phyloP scores from a whole-genome alignment of 2,113 vertebrate species.

The Strix aluco region DNA sequence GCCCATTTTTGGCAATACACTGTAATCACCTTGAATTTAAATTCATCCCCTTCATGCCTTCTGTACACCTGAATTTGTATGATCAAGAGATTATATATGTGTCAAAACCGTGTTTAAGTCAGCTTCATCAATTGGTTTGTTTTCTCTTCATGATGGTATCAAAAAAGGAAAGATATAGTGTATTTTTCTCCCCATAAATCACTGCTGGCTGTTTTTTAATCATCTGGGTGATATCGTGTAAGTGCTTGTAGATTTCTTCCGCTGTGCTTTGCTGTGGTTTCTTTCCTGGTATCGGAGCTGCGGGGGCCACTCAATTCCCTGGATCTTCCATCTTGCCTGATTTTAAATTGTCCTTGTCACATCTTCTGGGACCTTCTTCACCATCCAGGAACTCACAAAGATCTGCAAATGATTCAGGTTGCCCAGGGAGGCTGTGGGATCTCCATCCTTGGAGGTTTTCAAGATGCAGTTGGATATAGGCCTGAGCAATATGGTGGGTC shows the following conservation, averaged over 20 bases:
- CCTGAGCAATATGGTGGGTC: not conserved
- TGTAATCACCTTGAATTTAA: not conserved
- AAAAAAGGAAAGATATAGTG: not conserved
- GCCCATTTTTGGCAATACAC: rapidly evolving
- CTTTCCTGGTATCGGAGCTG: not conserved
- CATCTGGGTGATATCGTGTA: not conserved
- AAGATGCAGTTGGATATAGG: not conserved
- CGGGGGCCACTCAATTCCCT: not conserved
- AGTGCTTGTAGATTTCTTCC: not conserved
- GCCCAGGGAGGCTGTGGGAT: not conserved
- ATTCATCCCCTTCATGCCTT: not conserved
- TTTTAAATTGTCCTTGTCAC: not conserved
- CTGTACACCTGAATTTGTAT: not conserved
- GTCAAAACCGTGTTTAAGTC: not conserved
- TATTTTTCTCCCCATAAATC: not conserved
- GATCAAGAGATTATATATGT: too few relatives aligned
- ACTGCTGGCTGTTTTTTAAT: not conserved
- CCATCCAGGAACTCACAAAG: not conserved
- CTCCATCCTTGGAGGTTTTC: not conserved
- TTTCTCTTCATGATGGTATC: rapidly evolving
- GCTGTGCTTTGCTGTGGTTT: not conserved
- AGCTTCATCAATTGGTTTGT: not conserved
- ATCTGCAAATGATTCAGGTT: not conserved
- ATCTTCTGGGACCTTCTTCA: not conserved
- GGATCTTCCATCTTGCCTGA: not conserved